These are phyloP conservation scores for Sesia bembeciformis DNA, from an alignment of 2,888 invertebrate genomes.

Conservation along the genomic window DNA sequence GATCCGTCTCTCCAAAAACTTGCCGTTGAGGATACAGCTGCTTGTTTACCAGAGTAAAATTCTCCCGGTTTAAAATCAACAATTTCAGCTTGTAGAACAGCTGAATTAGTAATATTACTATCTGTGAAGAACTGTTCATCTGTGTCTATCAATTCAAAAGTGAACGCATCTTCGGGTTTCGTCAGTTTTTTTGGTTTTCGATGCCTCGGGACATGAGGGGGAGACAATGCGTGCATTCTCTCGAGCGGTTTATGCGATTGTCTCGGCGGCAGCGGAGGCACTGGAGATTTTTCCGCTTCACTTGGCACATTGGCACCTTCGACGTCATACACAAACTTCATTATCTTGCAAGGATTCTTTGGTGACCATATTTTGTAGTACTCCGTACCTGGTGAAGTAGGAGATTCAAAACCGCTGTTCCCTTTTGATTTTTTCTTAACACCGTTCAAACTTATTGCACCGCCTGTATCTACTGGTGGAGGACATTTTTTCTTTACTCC, in stretches of 20 bases:
- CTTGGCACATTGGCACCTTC: constrained; percentile 61
- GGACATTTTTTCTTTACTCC: constrained; percentile 74
- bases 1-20: constrained; percentile 59
- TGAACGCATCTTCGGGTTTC: constrained; percentile 84
- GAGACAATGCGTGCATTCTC: constrained; percentile 79
- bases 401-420: constrained; percentile 67
- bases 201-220: constrained; percentile 80
- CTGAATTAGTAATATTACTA: constrained; percentile 62
- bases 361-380: constrained; percentile 82
- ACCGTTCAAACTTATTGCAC: constrained; percentile 60
- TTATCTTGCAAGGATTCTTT: constrained; percentile 73
- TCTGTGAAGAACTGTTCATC: constrained; percentile 79
- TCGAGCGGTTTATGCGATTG: constrained; percentile 84
- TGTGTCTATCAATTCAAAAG: constrained; percentile 88
- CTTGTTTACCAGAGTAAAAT: constrained; percentile 59
- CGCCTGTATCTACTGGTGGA: constrained; percentile 71
- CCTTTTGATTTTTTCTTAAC: constrained; percentile 79
- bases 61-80: constrained; percentile 68
- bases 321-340: constrained; percentile 70
- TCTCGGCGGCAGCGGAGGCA: constrained; percentile 80
- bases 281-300: constrained; percentile 62
- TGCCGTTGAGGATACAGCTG: constrained; percentile 48
- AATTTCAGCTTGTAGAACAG: constrained; percentile 47
- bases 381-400: constrained; percentile 75
- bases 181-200: constrained; percentile 79